Percentiles rank a stretch among this genome's conserved stretches.
These are phyloP conservation scores for Caradrina kadenii DNA, from an alignment of 2,888 invertebrate species.

Conservation along the genomic window DNA sequence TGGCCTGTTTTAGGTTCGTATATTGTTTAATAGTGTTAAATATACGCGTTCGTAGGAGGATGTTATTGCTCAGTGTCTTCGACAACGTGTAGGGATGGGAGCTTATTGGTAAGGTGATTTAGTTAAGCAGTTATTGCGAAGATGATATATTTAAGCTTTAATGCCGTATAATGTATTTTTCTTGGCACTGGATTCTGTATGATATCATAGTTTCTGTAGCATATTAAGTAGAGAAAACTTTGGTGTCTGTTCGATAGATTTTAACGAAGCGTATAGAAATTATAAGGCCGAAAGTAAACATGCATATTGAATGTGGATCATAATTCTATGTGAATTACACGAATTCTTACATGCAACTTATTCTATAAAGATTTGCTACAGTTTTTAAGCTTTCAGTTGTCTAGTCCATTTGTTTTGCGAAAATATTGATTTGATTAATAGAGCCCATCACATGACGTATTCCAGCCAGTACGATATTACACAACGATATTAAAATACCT, in stretches of 20 bases:
- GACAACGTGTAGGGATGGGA: conserved; percentile 77
- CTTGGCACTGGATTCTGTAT: conserved; percentile 13
- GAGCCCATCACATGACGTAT: too few relatives aligned
- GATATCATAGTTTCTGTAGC: conserved; percentile 4
- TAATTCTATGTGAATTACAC: neutral
- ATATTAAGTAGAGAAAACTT: conserved; percentile 6
- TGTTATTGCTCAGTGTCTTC: conserved; percentile 87
- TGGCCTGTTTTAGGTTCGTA: neutral
- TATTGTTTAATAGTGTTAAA: conserved; percentile 73
- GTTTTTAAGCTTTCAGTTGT: neutral
- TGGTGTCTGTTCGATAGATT: neutral
- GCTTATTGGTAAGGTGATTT: conserved; percentile 60
- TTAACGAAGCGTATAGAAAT: neutral
- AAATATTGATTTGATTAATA: neutral
- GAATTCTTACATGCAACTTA: too few relatives aligned
- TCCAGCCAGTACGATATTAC: too few relatives aligned
- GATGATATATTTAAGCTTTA: conserved; percentile 59
- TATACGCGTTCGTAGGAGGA: conserved; percentile 80
- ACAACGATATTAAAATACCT: too few relatives aligned
- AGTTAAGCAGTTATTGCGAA: conserved; percentile 59
- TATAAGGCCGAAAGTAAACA: neutral
- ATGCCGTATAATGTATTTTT: conserved; percentile 39
- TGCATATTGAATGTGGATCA: neutral
- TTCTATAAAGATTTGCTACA: too few relatives aligned
- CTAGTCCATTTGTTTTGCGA: neutral